Conservation (phyloP, 2,888 invertebrate genomes). For the Muschampia plurimacula region DNA sequence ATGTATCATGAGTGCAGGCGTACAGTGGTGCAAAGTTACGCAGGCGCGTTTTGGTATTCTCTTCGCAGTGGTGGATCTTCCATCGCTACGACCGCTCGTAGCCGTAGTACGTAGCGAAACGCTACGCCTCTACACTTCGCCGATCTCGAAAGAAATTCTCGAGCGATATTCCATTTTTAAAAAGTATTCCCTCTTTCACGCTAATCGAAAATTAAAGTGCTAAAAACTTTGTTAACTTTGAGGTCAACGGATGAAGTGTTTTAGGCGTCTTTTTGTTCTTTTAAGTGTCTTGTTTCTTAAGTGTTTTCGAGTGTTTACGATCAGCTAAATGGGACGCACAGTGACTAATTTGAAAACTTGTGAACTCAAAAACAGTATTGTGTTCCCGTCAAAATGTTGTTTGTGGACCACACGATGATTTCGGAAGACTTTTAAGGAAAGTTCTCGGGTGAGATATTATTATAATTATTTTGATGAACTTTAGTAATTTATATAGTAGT, state of each 20-base stretch:
- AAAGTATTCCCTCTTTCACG: background rate
- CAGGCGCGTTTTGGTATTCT: slow-evolving; percentile 70
- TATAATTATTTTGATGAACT: background rate
- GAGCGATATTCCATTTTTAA: slow-evolving; percentile 28
- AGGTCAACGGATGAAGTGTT: slow-evolving; percentile 44
- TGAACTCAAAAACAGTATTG: slow-evolving; percentile 46
- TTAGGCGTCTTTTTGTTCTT: slow-evolving; percentile 46
- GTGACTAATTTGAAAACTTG: slow-evolving; percentile 51
- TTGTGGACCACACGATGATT: background rate
- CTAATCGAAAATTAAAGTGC: slow-evolving; percentile 15
- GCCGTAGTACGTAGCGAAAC: slow-evolving; percentile 34
- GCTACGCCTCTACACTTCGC: slow-evolving; percentile 43
- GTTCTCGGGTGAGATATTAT: slow-evolving; percentile 19
- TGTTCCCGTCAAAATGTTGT: slow-evolving; percentile 16
- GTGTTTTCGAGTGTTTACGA: slow-evolving; percentile 57
- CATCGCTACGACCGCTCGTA: slow-evolving; percentile 67
- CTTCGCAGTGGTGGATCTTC: slow-evolving; percentile 75
- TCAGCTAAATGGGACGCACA: slow-evolving; percentile 47
- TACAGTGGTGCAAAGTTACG: slow-evolving; percentile 73
- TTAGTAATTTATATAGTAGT: background rate
- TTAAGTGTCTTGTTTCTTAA: slow-evolving; percentile 53
- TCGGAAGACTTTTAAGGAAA: slow-evolving; percentile 2
- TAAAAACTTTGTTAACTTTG: slow-evolving; percentile 27
- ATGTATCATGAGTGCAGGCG: slow-evolving; percentile 80
- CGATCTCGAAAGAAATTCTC: slow-evolving; percentile 51